These are phyloP conservation scores for Pempheris klunzingeri DNA, from an alignment of 2,797 vertebrate genomes.

Conservation along the genomic window DNA sequence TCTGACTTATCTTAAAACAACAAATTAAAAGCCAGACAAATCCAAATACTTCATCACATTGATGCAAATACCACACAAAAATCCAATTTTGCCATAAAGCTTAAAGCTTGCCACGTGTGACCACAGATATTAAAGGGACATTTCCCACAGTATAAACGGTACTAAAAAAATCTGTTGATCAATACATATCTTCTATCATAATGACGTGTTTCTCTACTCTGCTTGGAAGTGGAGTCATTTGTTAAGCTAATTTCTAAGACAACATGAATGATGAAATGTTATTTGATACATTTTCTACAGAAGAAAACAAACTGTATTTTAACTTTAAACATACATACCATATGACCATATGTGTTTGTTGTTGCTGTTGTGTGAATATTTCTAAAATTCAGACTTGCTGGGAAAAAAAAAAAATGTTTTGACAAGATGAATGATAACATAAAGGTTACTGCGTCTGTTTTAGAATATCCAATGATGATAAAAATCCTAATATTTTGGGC, in stretches of 20 bases:
- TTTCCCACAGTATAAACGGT: neutral
- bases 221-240: constrained; percentile 6
- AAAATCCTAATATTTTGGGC: neutral
- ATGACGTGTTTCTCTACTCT: neutral
- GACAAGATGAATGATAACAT: neutral
- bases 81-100: neutral
- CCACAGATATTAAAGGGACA: neutral
- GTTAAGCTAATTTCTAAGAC: neutral
- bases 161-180: no score
- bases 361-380: neutral
- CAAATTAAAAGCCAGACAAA: neutral
- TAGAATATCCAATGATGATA: neutral
- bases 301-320: constrained; percentile 3
- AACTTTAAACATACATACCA: neutral
- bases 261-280: neutral
- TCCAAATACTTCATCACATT: neutral
- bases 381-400: neutral
- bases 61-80: neutral
- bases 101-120: neutral
- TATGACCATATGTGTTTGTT: neutral
- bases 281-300: constrained; percentile 5
- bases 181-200: no score
- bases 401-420: neutral
- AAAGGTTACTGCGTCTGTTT: neutral
- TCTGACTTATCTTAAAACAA: no score